Evolutionary conservation across 2,888 invertebrate species (phyloP).

Genomic region (Trichacis sp.): DNA sequence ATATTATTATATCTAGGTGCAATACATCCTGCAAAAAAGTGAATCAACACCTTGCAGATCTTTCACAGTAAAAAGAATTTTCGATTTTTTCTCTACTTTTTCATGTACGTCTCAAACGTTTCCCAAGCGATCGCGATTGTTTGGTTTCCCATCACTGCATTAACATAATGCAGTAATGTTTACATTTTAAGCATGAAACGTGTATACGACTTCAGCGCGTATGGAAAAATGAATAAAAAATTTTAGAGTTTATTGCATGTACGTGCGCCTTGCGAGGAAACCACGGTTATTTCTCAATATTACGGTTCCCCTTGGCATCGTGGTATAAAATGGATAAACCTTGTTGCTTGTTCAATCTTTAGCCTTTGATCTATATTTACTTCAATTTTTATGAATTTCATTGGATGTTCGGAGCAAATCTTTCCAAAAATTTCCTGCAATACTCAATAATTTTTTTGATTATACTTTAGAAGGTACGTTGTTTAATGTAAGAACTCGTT

Average conservation of each 20-base stretch:
- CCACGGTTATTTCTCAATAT: slow-evolving; percentile 7
- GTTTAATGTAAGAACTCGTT: too few species aligned
- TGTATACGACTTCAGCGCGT: neutral
- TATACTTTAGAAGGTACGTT: too few species aligned
- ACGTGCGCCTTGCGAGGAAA: neutral
- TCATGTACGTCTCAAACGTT: slow-evolving; percentile 3
- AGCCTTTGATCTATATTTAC: slow-evolving; percentile 8
- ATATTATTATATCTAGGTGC: too few species aligned
- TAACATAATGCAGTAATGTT: neutral
- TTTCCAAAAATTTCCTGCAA: too few species aligned
- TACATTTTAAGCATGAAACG: neutral
- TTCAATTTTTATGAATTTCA: too few species aligned
- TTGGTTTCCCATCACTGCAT: neutral
- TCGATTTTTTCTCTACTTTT: slow-evolving; percentile 18
- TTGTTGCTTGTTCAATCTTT: slow-evolving; percentile 5
- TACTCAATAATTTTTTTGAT: too few species aligned
- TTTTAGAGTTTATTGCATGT: neutral
- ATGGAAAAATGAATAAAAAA: slow-evolving; percentile 2
- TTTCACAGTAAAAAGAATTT: slow-evolving; percentile 46
- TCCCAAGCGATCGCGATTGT: neutral
- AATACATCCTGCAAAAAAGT: too few species aligned
- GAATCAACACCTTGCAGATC: too few species aligned
- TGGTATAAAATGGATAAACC: neutral
- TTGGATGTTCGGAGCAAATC: too few species aligned
- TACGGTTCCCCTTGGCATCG: slow-evolving; percentile 6